These are phyloP conservation scores for Malurus splendens DNA, from an alignment of 2,797 vertebrate species.

Conservation along the genomic window DNA sequence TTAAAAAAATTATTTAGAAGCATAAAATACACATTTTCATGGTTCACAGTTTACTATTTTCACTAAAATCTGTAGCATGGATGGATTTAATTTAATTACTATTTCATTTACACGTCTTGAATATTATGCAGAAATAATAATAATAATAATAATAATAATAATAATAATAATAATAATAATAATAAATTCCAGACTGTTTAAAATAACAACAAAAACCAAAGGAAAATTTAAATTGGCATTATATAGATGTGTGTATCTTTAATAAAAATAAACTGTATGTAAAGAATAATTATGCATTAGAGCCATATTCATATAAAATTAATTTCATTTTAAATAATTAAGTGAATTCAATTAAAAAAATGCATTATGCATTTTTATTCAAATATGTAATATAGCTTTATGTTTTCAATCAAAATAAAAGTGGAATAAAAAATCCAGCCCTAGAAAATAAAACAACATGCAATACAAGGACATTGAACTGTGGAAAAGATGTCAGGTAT, in stretches of 20 bases:
- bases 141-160: not conserved
- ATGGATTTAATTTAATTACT: not conserved
- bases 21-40: not conserved
- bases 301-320: not conserved
- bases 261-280: not conserved
- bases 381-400: not conserved
- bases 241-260: not conserved
- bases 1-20: not conserved
- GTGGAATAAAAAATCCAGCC: not conserved
- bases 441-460: not conserved
- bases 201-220: not conserved
- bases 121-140: not conserved
- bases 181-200: not conserved
- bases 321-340: not conserved
- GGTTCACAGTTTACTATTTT: not conserved
- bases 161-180: not conserved
- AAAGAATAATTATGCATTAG: not conserved
- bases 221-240: not conserved
- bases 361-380: not conserved
- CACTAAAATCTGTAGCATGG: not conserved
- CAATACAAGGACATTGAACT: not conserved
- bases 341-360: not conserved
- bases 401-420: not conserved
- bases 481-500: not conserved
- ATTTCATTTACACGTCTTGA: not conserved